Percentiles rank a stretch among this genome's conserved stretches.
Evolutionary conservation across 1,140 invertebrate genomes (phyloP).

Genomic region (honey bee (Apis mellifera)): DNA sequence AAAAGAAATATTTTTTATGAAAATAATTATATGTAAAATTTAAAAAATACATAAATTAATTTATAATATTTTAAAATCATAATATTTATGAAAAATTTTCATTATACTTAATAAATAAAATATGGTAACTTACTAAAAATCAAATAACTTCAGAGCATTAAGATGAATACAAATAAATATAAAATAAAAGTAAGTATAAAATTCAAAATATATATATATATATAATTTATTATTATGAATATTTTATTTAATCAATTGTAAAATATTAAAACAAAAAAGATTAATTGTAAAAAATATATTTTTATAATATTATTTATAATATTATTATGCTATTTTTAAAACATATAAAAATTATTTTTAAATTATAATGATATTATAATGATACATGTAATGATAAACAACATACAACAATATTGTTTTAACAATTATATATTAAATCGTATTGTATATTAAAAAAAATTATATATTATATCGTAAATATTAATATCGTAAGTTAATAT

Average conservation of each 20-base stretch:
- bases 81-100: slow-evolving; percentile 37
- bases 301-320: slow-evolving; percentile 10
- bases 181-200: background rate
- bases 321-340: background rate
- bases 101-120: slow-evolving; percentile 26
- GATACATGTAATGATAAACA: background rate
- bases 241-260: background rate
- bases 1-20: slow-evolving; percentile 17
- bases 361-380: background rate
- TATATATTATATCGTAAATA: background rate
- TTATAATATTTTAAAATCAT: slow-evolving; percentile 19
- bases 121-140: slow-evolving; percentile 8
- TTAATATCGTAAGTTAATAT: too few relatives aligned
- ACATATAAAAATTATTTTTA: too few relatives aligned
- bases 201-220: background rate
- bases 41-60: slow-evolving; percentile 19
- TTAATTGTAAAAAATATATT: slow-evolving; percentile 11
- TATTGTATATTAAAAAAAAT: too few relatives aligned
- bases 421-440: background rate
- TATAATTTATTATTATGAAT: slow-evolving; percentile 19
- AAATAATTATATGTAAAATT: slow-evolving; percentile 36
- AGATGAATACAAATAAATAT: background rate
- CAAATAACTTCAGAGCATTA: background rate
- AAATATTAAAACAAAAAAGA: background rate
- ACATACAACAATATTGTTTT: too few relatives aligned